Evolutionary conservation across 2,888 invertebrate species (phyloP), one percentile per base, ranked within the genome.

Genomic region (Brachylomia viminalis): DNA sequence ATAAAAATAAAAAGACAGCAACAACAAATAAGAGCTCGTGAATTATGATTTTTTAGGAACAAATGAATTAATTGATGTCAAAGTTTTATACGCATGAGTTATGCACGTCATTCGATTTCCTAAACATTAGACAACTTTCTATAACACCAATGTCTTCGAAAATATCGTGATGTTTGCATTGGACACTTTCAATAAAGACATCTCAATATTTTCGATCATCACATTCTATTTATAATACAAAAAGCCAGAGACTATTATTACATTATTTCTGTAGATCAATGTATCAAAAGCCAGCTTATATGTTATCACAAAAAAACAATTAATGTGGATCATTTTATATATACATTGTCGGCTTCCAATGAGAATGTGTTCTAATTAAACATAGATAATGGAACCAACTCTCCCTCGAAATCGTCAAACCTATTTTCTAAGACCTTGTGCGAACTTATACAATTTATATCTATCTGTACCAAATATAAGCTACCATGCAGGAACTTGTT

Each of bases 291-390:
- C 67, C 58, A 30, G 2, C 33, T n/a, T 62, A 17, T 1, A 67
- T 47, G 66, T 67, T 77, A 77, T 64, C 67, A 73, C 27, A 64
- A 77, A 70, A 83, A 56, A 77, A 72, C 72, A 84, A 85, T 59
- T 65, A 74, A 75, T 84, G 42, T 73, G 33, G 72, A 72, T 73
- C 70, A 83, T 76, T 66, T 49, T 58, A 61, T 61, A 61, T 75
- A 76, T 59, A 59, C 65, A 65, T 52, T 64, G 54, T 59, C 66
- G 49, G 42, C n/a, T 73, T 73, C 45, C 66, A 68, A 71, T 61
- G 59, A 72, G 64, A 81, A 64, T 77, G 8, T 64, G 64, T 56
- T 77, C 73, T 49, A 81, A 59, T 81, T 72, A 74, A 62, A 61
- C 27, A 38, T 1, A 77, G 85, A 77, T 82, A 77, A 85, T 74